These are phyloP conservation scores for Tympanoctomys barrerae DNA, from an alignment of 2,797 vertebrate genomes.

Conservation along the genomic window DNA sequence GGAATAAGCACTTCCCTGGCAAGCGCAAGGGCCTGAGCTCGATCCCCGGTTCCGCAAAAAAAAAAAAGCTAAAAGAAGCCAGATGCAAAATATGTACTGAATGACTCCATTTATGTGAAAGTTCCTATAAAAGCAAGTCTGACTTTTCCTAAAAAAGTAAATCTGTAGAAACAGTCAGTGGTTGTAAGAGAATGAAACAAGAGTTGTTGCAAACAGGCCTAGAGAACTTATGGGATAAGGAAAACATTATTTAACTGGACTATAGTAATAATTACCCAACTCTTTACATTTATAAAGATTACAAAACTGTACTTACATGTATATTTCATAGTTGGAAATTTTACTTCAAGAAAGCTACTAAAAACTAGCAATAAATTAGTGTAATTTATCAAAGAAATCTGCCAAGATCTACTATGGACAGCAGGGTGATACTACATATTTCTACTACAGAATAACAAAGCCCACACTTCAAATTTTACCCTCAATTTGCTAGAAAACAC, in stretches of 20 bases:
- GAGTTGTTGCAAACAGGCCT: background rate
- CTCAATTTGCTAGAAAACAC: background rate
- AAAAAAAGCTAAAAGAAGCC: background rate
- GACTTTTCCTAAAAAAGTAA: background rate
- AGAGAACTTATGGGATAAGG: background rate
- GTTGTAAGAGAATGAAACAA: background rate
- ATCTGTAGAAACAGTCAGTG: constrained; percentile 4
- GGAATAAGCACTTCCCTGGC: too few relatives aligned
- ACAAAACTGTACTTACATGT: background rate
- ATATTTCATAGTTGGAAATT: constrained; percentile 36
- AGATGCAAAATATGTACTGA: background rate
- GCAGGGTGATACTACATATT: background rate
- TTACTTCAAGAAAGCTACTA: background rate
- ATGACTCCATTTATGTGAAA: background rate
- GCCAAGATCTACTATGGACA: background rate
- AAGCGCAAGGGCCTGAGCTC: too few relatives aligned
- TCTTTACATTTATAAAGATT: background rate
- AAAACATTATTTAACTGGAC: constrained; percentile 25
- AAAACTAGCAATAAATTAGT: constrained; percentile 33
- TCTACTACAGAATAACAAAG: background rate
- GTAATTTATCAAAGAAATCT: background rate
- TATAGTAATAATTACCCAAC: background rate
- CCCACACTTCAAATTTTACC: background rate
- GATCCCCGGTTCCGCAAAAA: too few relatives aligned
- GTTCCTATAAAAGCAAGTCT: background rate